Evolutionary conservation across 2,888 invertebrate species (phyloP), one percentile per base, ranked within the genome.

Genomic region (Philereme vetulata): DNA sequence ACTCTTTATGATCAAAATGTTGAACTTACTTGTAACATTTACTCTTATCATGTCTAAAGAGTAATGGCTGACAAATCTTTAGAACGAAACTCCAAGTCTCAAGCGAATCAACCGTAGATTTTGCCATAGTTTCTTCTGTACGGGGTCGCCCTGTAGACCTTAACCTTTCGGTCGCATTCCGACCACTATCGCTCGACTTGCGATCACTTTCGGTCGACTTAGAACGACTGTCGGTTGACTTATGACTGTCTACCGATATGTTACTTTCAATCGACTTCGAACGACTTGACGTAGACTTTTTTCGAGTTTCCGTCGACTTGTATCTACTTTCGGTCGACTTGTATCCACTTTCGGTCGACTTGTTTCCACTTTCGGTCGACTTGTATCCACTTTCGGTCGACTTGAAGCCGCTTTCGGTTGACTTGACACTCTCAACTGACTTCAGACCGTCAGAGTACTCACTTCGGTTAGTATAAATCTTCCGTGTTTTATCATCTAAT

Each of bases 61-160:
- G 65, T 60, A 92, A 64, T 0, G 92, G 92, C 66, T 92, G 91
- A 51, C 92, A 92, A 0, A 91, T 88, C 73, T 92, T 90, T 43
- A 91, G 60, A 0, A 92, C 88, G 66, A 91, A 90, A 52, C 84
- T 89, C 91, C 92, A 92, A 0, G 85, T 88, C 44, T 92, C 91
- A 55, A 92, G 66, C 0, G 91, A 91, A 46, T 88, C 84, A 0
- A 84, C 76, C 0, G 86, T 91, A 0, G 82, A 75, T 59, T 80
- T 86, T 0, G 86, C 70, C 76, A 91, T 80, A 35, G 52, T 64
- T n/a, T 76, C 78, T 33, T 33, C 59, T 0, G 4, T 6, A 7
- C 33, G 47, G 9, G 11, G 44, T 32, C 34, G 34, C 33, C 49
- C 51, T 34, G 35, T 46, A 32, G 40, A 4, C n/a, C 3, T 50